phyloP scores from a whole-genome alignment of 2,113 vertebrate genomes.

The Aplodontia rufa region DNA sequence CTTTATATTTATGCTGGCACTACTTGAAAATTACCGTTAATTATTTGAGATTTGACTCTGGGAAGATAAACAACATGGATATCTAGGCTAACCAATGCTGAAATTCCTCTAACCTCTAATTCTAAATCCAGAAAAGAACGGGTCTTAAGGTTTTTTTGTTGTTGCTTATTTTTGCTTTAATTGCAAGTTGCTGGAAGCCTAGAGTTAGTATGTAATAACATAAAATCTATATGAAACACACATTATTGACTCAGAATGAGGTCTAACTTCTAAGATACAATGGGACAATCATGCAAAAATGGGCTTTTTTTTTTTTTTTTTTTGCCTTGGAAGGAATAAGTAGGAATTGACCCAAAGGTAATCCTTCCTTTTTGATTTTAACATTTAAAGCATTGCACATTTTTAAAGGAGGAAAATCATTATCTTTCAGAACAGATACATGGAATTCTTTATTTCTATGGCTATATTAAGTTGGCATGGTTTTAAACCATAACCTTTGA shows the following conservation, averaged over 20 bases:
- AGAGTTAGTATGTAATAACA: conserved; percentile 50
- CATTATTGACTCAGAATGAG: conserved; percentile 52
- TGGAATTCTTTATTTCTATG: conserved; percentile 17
- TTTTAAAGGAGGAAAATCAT: conserved; percentile 30
- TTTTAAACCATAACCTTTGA: conserved; percentile 47
- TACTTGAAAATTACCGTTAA: conserved; percentile 36
- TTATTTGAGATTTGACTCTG: conserved; percentile 54
- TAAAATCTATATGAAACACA: conserved; percentile 43
- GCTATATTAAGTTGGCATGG: not conserved
- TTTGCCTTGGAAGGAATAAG: not conserved
- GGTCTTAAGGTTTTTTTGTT: not conserved
- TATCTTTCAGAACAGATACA: not conserved
- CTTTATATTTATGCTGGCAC: not conserved
- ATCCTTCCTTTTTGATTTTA: not conserved
- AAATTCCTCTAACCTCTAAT: conserved; percentile 63
- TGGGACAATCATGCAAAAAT: not conserved
- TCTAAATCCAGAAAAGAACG: conserved; percentile 55
- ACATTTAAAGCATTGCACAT: not conserved
- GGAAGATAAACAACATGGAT: conserved; percentile 52
- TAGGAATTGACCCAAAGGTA: not conserved
- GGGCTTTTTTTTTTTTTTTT: not conserved
- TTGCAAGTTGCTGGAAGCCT: conserved; percentile 65
- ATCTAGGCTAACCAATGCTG: conserved; percentile 1
- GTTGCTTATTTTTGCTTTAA: conserved; percentile 67
- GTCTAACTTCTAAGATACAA: conserved; percentile 24